Percentiles rank a stretch among this genome's conserved stretches.
Evolutionary conservation across 2,888 invertebrate genomes (phyloP).

Genomic region (Drosophila niveifrons): DNA sequence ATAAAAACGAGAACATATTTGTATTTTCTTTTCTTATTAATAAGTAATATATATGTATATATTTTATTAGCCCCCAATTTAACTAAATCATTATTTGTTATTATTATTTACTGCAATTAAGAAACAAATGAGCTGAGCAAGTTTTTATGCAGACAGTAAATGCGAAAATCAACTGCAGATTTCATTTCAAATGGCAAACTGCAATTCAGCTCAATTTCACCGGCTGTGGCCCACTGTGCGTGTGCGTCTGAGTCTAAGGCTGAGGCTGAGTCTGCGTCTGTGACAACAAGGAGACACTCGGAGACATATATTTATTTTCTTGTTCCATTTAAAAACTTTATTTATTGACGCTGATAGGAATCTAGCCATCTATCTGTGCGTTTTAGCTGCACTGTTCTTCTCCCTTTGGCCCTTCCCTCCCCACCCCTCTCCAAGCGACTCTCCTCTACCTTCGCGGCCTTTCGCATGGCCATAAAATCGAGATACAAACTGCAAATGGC

Average conservation of each 20-base stretch:
- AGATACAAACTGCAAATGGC: slow-evolving; percentile 60
- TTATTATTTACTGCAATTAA: no score
- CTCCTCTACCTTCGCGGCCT: slow-evolving; percentile 17
- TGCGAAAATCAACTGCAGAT: no score
- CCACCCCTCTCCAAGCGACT: background rate
- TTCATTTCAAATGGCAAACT: background rate
- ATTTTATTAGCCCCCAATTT: no score
- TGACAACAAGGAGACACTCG: slow-evolving; percentile 64
- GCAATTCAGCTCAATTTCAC: background rate
- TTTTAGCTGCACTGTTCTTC: slow-evolving; percentile 43
- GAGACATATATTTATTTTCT: slow-evolving; percentile 76
- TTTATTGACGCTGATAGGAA: slow-evolving; percentile 80
- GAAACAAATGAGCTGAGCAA: no score
- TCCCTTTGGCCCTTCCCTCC: background rate
- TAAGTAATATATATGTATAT: no score
- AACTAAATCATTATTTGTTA: no score
- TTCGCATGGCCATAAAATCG: slow-evolving; percentile 74
- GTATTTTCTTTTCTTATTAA: no score
- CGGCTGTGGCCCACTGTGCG: slow-evolving; percentile 30
- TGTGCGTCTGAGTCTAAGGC: background rate
- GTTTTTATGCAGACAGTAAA: no score
- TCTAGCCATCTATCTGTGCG: slow-evolving; percentile 80
- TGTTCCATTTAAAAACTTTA: slow-evolving; percentile 79
- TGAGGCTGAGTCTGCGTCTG: slow-evolving; percentile 38
- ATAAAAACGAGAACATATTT: no score